A percentile compares a stretch with the other conserved stretches of the same genome.
These are phyloP conservation scores for Sussaba pulchella DNA, from an alignment of 2,888 invertebrate genomes.

Conservation along the genomic window DNA sequence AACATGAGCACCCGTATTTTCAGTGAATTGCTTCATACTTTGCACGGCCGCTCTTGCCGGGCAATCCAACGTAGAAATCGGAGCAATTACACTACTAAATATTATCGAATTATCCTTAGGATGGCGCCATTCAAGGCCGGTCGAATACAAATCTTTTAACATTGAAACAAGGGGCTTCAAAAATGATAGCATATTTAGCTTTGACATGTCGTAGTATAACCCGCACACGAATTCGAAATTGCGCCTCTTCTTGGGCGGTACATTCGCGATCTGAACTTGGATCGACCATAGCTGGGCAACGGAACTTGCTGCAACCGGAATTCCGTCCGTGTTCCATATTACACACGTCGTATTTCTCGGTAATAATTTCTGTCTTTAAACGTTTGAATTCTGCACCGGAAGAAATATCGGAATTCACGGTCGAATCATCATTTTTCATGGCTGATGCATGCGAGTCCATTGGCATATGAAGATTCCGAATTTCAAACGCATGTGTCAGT, in stretches of 20 bases:
- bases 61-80: slow-evolving; percentile 27
- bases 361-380: slow-evolving; percentile 13
- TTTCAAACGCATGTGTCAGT: slow-evolving; percentile 4
- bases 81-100: slow-evolving; percentile 30
- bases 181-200: slow-evolving; percentile 49
- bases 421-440: too few relatives aligned
- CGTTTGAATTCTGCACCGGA: slow-evolving; percentile 27
- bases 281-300: slow-evolving; percentile 45
- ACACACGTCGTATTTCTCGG: slow-evolving; percentile 41
- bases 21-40: slow-evolving; percentile 56
- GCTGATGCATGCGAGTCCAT: too few relatives aligned
- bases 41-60: slow-evolving; percentile 52
- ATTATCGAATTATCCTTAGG: slow-evolving; percentile 4
- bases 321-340: slow-evolving; percentile 39
- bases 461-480: not conserved
- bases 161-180: slow-evolving; percentile 48
- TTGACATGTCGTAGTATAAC: slow-evolving; percentile 33
- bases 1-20: slow-evolving; percentile 55
- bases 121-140: slow-evolving; percentile 37
- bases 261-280: slow-evolving; percentile 47
- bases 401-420: not conserved
- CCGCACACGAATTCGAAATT: slow-evolving; percentile 33
- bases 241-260: slow-evolving; percentile 23
- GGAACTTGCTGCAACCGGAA: slow-evolving; percentile 25
- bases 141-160: slow-evolving; percentile 27